These are phyloP conservation scores for Adineta ricciae DNA, from an alignment of 2,888 invertebrate species.

Conservation along the genomic window DNA sequence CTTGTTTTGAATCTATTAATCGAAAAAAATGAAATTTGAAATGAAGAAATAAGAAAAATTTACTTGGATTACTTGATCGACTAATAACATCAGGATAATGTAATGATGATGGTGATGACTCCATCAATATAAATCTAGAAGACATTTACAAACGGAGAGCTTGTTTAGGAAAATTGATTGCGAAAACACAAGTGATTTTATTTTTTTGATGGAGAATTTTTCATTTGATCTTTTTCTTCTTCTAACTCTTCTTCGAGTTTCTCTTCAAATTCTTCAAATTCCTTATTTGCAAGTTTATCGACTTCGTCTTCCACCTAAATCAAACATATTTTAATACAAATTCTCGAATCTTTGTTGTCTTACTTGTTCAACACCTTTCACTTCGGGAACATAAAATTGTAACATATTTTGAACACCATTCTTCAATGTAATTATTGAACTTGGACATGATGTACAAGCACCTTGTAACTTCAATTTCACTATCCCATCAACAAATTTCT, in stretches of 20 bases:
- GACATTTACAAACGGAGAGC: neutral
- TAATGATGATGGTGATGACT: neutral
- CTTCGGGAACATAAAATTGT: conserved; percentile 98
- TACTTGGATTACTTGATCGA: neutral
- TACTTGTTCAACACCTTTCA: conserved; percentile 52
- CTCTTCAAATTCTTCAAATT: conserved; percentile 57
- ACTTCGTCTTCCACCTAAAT: conserved; percentile 52
- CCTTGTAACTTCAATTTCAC: conserved; percentile 92
- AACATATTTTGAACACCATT: conserved; percentile 99
- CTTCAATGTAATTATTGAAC: conserved; percentile 90
- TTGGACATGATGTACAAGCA: conserved; percentile 93
- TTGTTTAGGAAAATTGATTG: neutral
- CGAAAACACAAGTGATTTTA: neutral
- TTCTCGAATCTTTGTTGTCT: neutral
- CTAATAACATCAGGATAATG: conserved; percentile 16
- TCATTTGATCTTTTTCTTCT: neutral
- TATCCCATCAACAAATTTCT: conserved; percentile 79
- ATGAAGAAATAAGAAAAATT: neutral
- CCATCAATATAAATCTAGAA: neutral
- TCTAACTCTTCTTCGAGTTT: conserved; percentile 18
- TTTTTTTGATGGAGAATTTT: neutral
- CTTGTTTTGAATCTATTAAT: neutral
- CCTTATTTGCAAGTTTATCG: conserved; percentile 65
- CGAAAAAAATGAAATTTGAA: neutral
- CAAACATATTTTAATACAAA: neutral